Conservation (phyloP, 2,888 invertebrate genomes). For the Cantharis rustica region DNA sequence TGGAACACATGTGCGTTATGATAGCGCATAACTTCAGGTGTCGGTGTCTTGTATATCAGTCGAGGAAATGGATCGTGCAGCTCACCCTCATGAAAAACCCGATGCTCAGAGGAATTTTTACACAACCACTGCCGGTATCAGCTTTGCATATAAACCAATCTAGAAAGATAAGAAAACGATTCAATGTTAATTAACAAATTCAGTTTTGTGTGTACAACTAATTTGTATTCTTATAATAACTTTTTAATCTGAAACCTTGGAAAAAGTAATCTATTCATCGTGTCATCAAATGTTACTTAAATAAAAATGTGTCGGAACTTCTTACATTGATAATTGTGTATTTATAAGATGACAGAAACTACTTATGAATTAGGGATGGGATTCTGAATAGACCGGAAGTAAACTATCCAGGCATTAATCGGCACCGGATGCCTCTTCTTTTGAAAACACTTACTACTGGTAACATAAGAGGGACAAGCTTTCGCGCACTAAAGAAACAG, state of each 20-base stretch:
- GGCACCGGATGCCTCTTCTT: constrained; percentile 42
- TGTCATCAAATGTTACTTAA: background rate
- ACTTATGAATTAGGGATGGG: constrained; percentile 31
- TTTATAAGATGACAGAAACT: constrained; percentile 4
- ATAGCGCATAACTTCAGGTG: background rate
- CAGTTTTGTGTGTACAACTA: background rate
- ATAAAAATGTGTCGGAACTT: constrained; percentile 4
- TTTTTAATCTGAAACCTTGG: background rate
- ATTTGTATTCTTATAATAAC: background rate
- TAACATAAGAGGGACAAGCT: background rate
- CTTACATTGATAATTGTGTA: background rate
- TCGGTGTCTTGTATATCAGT: background rate
- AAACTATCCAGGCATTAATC: constrained; percentile 46
- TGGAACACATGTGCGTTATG: background rate
- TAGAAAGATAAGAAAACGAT: background rate
- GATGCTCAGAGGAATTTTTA: background rate
- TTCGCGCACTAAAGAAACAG: background rate
- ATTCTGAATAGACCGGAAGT: constrained; percentile 50
- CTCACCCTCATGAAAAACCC: background rate
- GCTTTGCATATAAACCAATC: background rate
- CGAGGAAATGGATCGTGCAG: background rate
- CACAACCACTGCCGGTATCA: background rate
- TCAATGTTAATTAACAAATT: background rate
- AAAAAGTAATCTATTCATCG: background rate
- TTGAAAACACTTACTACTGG: constrained; percentile 4